These are phyloP conservation scores for Porites lobata DNA, from an alignment of 92 coral and sea anemone genomes.

Conservation along the genomic window DNA sequence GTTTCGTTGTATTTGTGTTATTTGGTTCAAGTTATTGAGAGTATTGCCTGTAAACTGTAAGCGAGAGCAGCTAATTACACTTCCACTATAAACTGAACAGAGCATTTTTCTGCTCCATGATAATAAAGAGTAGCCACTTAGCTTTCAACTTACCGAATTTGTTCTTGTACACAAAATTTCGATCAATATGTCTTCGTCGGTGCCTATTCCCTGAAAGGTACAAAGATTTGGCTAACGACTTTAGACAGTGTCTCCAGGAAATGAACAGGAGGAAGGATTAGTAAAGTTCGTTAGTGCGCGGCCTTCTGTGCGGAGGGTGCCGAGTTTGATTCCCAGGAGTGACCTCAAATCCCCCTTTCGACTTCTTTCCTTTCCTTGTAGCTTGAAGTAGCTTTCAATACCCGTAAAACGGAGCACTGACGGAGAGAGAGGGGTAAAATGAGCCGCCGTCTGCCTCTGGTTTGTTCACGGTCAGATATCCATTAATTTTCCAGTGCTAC, in stretches of 20 bases:
- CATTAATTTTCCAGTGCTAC: too few species aligned
- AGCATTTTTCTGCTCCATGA: background rate
- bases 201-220: constrained; percentile 80
- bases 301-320: too few species aligned
- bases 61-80: too few species aligned
- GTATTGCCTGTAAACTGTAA: too few species aligned
- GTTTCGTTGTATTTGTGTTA: too few species aligned
- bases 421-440: too few species aligned
- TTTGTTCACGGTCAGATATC: background rate
- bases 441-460: background rate
- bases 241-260: background rate
- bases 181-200: constrained; percentile 88
- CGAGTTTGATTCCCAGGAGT: too few species aligned
- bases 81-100: too few species aligned
- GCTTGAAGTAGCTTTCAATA: background rate
- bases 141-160: constrained; percentile 67
- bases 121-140: background rate
- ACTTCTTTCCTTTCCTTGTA: too few species aligned
- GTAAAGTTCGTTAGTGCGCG: background rate
- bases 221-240: background rate
- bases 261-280: background rate
- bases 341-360: too few species aligned
- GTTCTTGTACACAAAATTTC: constrained; percentile 89
- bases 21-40: too few species aligned
- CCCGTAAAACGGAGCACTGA: background rate